Conservation (phyloP, 2,888 invertebrate genomes). For the Arrhopalites spinosus region DNA sequence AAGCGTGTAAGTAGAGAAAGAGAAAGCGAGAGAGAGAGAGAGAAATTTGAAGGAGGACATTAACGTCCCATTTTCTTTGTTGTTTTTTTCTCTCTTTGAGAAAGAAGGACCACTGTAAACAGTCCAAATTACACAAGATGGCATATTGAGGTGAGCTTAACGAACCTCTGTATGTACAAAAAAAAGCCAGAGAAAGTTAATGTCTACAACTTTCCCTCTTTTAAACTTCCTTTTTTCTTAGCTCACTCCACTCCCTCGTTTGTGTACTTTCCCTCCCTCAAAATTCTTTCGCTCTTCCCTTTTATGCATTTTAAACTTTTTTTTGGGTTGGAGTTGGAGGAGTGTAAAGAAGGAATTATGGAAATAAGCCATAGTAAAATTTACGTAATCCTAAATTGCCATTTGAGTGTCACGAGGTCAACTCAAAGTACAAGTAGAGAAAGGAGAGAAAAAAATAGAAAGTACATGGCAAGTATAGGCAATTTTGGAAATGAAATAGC, state of each 20-base stretch:
- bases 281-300: not conserved
- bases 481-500: not conserved
- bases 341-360: not conserved
- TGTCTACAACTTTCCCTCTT: not conserved
- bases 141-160: slow-evolving; percentile 29
- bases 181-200: not conserved
- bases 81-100: not conserved
- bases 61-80: not conserved
- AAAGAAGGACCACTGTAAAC: not conserved
- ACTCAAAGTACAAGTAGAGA: not conserved
- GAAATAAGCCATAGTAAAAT: not conserved
- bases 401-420: not conserved
- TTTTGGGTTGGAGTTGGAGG: not conserved
- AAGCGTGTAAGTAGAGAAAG: not conserved
- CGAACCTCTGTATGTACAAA: slow-evolving; percentile 8
- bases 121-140: slow-evolving; percentile 2
- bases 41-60: not conserved
- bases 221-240: slow-evolving; percentile 1
- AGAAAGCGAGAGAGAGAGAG: not conserved
- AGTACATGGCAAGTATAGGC: not conserved
- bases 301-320: not conserved
- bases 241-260: not conserved
- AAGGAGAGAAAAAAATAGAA: not conserved
- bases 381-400: too few relatives aligned
- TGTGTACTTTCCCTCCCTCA: not conserved